A percentile compares a stretch with the other conserved stretches of the same genome.
Conservation (phyloP, 2,797 vertebrate species). For the Gouania willdenowi region DNA sequence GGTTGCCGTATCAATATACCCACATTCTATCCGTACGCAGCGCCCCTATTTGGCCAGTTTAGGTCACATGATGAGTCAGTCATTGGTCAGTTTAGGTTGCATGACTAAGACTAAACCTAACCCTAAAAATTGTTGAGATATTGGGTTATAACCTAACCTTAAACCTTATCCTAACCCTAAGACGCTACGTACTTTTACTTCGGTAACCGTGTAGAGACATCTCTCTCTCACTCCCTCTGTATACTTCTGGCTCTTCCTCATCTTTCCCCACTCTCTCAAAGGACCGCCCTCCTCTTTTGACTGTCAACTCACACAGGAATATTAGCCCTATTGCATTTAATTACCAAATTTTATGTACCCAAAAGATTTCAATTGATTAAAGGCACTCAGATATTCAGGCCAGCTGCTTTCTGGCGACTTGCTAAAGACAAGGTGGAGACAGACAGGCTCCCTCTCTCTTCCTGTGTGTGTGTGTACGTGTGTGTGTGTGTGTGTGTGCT, state of each 20-base stretch:
- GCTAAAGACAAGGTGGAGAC: conserved; percentile 84
- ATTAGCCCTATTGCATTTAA: conserved; percentile 89
- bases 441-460: conserved; percentile 67
- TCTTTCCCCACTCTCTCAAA: conserved; percentile 63
- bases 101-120: too few species aligned
- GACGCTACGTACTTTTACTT: too few species aligned
- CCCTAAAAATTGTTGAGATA: too few species aligned
- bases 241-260: too few species aligned
- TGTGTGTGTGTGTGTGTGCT: conserved; percentile 12
- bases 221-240: conserved; percentile 24
- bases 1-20: too few species aligned
- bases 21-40: too few species aligned
- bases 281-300: conserved; percentile 70
- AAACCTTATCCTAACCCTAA: too few species aligned
- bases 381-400: conserved; percentile 86
- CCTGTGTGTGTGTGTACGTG: conserved; percentile 26
- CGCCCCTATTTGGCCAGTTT: too few species aligned
- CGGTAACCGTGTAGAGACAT: too few species aligned
- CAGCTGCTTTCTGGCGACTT: conserved; percentile 88
- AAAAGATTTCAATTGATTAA: conserved; percentile 85
- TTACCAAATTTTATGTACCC: conserved; percentile 79
- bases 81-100: too few species aligned
- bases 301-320: conserved; percentile 82
- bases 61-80: too few species aligned
- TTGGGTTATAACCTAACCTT: too few species aligned